Evolutionary conservation across 1,140 invertebrate species (phyloP).

Genomic region (Meloidogyne exigua): DNA sequence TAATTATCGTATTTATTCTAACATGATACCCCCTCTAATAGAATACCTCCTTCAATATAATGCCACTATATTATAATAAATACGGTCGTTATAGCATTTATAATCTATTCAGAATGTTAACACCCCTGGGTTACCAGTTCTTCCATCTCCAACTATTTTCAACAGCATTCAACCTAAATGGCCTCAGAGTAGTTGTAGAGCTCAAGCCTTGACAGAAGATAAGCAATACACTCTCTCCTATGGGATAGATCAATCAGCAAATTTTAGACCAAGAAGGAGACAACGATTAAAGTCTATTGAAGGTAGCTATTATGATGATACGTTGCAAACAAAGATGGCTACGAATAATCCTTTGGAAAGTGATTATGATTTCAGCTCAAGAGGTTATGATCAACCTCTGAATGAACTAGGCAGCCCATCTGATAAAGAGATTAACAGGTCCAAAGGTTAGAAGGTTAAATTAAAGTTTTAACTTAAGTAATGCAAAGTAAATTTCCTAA

Average conservation of each 20-base stretch:
- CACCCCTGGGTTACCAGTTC: background rate
- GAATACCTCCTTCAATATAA: too few relatives aligned
- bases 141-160: slow-evolving; percentile 13
- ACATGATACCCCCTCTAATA: too few relatives aligned
- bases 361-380: background rate
- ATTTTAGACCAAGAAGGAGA: slow-evolving; percentile 6
- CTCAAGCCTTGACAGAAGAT: slow-evolving; percentile 22
- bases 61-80: too few relatives aligned
- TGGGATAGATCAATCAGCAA: slow-evolving; percentile 44
- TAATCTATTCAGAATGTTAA: background rate
- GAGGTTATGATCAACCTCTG: background rate
- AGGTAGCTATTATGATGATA: slow-evolving; percentile 61
- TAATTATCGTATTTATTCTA: background rate
- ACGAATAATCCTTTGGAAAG: slow-evolving; percentile 10
- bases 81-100: too few relatives aligned
- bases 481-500: too few relatives aligned
- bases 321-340: slow-evolving; percentile 17
- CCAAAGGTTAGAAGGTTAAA: background rate
- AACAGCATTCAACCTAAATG: background rate
- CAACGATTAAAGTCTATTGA: slow-evolving; percentile 39
- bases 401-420: background rate
- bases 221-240: slow-evolving; percentile 45
- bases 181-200: background rate
- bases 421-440: background rate
- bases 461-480: too few relatives aligned